phyloP scores from a whole-genome alignment of 2,113 vertebrate species.

The Vombatus ursinus region DNA sequence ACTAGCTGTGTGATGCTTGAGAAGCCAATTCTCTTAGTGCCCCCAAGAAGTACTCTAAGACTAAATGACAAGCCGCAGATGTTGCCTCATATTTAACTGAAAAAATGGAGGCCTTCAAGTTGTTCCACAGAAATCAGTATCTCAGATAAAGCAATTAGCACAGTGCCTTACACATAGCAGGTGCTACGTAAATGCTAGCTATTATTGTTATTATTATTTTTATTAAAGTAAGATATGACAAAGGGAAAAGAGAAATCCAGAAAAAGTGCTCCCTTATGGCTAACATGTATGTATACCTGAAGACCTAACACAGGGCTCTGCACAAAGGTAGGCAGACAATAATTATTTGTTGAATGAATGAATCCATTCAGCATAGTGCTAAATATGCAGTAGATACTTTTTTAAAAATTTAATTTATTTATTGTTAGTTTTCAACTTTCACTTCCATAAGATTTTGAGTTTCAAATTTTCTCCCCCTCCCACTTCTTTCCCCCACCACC shows the following conservation, averaged over 20 bases:
- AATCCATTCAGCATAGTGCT: not conserved
- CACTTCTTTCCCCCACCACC: too few species aligned
- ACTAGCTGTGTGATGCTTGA: not conserved
- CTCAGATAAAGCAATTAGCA: not conserved
- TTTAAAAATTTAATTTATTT: too few species aligned
- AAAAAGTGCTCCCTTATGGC: not conserved
- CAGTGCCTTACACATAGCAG: not conserved
- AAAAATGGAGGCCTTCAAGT: too few species aligned
- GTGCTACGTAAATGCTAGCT: not conserved
- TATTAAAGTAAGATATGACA: not conserved
- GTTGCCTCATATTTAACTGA: too few species aligned
- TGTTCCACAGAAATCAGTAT: too few species aligned
- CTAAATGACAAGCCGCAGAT: not conserved
- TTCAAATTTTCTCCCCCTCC: too few species aligned
- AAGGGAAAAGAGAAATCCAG: not conserved
- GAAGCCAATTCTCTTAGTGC: not conserved
- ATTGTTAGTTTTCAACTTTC: too few species aligned
- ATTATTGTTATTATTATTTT: not conserved
- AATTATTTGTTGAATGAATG: not conserved
- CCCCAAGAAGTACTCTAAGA: not conserved
- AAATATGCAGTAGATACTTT: not conserved
- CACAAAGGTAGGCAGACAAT: not conserved
- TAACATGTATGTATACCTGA: not conserved
- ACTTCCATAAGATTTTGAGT: too few species aligned
- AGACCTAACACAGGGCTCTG: not conserved